These are phyloP conservation scores for Aporrectodea caliginosa DNA, from an alignment of 1,140 invertebrate genomes.

Conservation along the genomic window DNA sequence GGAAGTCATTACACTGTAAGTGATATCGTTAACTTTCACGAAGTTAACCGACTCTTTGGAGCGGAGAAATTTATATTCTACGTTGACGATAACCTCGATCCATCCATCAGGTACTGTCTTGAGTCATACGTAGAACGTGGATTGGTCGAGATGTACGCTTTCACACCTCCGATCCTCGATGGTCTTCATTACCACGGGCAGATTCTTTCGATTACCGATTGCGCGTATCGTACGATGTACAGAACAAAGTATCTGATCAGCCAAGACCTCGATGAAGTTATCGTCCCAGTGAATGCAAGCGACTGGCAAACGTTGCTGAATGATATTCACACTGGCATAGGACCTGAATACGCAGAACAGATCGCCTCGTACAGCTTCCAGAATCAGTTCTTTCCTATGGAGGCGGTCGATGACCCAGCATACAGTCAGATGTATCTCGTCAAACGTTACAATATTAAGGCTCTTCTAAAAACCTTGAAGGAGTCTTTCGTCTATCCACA, in stretches of 20 bases:
- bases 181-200: slow-evolving; percentile 59
- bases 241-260: slow-evolving; percentile 72
- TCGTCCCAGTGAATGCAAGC: slow-evolving; percentile 73
- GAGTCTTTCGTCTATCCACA: not conserved
- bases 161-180: not conserved
- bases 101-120: not conserved
- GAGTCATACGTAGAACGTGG: not conserved
- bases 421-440: not conserved
- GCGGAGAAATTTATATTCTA: not conserved
- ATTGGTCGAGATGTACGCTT: not conserved
- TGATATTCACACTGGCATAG: not conserved
- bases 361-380: not conserved
- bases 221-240: slow-evolving; percentile 82
- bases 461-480: not conserved
- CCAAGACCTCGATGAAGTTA: slow-evolving; percentile 87
- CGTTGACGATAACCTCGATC: not conserved
- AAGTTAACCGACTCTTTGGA: not conserved
- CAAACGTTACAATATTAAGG: not conserved
- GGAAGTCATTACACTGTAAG: not conserved
- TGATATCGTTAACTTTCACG: not conserved
- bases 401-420: not conserved
- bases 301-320: slow-evolving; percentile 45
- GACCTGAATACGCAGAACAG: not conserved
- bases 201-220: slow-evolving; percentile 87
- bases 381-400: not conserved